These are phyloP conservation scores for Sinonovacula constricta DNA, from an alignment of 1,140 invertebrate species.

Conservation along the genomic window DNA sequence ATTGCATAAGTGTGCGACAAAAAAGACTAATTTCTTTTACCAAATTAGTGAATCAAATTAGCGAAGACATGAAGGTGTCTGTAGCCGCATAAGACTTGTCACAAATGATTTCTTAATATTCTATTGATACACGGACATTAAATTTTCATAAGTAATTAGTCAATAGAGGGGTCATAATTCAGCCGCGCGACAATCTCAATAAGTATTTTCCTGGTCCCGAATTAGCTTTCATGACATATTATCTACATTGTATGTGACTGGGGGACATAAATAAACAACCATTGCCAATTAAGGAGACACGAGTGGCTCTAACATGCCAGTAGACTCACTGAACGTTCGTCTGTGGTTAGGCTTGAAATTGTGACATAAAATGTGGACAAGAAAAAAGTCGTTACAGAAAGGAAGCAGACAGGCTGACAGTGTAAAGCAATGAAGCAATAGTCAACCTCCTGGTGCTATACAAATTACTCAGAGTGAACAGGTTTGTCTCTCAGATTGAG, in stretches of 20 bases:
- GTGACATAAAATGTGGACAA: too few species aligned
- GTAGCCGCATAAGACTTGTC: constrained; percentile 41
- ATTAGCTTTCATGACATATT: constrained; percentile 1
- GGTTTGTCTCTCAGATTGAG: too few species aligned
- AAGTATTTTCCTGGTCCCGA: background rate
- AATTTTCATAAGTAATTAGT: constrained; percentile 52
- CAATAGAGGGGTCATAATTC: constrained; percentile 20
- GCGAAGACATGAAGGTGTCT: constrained; percentile 5
- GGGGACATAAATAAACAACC: constrained; percentile 1
- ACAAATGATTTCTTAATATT: constrained; percentile 1
- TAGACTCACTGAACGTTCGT: too few species aligned
- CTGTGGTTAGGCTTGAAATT: too few species aligned
- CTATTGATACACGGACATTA: constrained; percentile 15
- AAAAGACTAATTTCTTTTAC: constrained; percentile 24
- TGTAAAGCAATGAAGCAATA: too few species aligned
- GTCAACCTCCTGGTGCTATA: too few species aligned
- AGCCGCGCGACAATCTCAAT: constrained; percentile 10
- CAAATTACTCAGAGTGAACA: too few species aligned
- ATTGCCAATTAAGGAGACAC: background rate
- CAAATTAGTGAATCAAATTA: constrained; percentile 52
- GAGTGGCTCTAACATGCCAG: background rate
- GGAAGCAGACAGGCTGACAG: too few species aligned
- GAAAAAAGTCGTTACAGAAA: too few species aligned
- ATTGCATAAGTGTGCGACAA: constrained; percentile 47
- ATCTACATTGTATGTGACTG: constrained; percentile 28